phyloP scores from a whole-genome alignment of 2,888 invertebrate species.

The Eupithecia vulgata region DNA sequence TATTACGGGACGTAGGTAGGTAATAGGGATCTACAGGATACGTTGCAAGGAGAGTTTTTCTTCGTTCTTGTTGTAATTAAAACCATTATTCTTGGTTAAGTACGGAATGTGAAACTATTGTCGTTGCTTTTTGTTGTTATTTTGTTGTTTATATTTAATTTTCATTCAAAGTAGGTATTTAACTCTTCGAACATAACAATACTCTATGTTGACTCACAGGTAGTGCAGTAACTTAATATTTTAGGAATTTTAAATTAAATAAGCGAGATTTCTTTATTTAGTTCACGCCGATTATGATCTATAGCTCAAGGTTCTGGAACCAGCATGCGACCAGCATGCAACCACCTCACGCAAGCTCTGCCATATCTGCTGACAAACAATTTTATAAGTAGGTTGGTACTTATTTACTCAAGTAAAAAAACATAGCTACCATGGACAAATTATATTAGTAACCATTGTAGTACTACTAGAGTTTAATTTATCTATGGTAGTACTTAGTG shows the following conservation, averaged over 20 bases:
- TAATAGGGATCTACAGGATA: neutral
- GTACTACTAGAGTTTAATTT: no score
- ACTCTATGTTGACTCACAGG: neutral
- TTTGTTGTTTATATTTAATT: no score
- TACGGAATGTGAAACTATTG: neutral
- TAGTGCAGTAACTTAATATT: neutral
- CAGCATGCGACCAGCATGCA: slow-evolving; percentile 44
- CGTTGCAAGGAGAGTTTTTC: neutral
- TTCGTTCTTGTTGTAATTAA: neutral
- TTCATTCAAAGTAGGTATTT: no score
- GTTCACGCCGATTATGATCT: slow-evolving; percentile 39
- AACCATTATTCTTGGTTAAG: neutral
- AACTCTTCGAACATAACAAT: neutral
- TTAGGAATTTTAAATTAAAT: slow-evolving; percentile 6
- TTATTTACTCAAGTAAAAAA: neutral
- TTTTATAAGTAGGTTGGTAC: slow-evolving; percentile 2
- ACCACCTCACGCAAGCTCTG: slow-evolving; percentile 35
- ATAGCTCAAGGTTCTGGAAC: slow-evolving; percentile 30
- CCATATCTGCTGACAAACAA: slow-evolving; percentile 14
- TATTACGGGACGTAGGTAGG: neutral
- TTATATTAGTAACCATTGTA: no score
- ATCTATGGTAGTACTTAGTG: neutral
- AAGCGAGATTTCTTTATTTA: slow-evolving; percentile 28
- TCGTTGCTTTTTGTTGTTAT: neutral
- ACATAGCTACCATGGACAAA: no score